These are phyloP conservation scores for Syrista parreyssii DNA, from an alignment of 2,888 invertebrate species.

Conservation along the genomic window DNA sequence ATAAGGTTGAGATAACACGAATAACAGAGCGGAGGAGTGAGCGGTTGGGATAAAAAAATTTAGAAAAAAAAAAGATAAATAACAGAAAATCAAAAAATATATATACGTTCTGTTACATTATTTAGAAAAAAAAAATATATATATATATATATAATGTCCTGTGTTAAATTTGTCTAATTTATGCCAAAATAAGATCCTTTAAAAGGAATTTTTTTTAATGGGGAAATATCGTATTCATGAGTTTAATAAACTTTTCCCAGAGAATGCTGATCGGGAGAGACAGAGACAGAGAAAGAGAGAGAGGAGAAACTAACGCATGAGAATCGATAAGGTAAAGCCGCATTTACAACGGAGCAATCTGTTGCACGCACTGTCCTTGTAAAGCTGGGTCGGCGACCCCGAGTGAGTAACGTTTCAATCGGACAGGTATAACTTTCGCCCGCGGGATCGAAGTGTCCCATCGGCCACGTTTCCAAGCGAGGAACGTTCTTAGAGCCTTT, in stretches of 20 bases:
- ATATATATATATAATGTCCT: too few relatives aligned
- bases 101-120: too few relatives aligned
- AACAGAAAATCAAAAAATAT: background rate
- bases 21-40: background rate
- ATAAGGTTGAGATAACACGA: background rate
- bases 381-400: background rate
- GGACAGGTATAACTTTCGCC: background rate
- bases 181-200: too few relatives aligned
- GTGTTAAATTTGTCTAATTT: too few relatives aligned
- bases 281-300: too few relatives aligned
- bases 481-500: background rate
- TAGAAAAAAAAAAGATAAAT: background rate
- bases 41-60: background rate
- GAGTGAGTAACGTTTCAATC: background rate
- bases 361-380: background rate
- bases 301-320: background rate
- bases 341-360: background rate
- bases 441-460: background rate
- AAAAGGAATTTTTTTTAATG: too few relatives aligned
- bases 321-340: background rate
- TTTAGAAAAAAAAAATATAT: too few relatives aligned
- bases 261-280: background rate
- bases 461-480: background rate
- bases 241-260: background rate
- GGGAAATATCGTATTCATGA: too few relatives aligned